phyloP scores from a whole-genome alignment of 2,113 vertebrate species.

The Mirza zaza region DNA sequence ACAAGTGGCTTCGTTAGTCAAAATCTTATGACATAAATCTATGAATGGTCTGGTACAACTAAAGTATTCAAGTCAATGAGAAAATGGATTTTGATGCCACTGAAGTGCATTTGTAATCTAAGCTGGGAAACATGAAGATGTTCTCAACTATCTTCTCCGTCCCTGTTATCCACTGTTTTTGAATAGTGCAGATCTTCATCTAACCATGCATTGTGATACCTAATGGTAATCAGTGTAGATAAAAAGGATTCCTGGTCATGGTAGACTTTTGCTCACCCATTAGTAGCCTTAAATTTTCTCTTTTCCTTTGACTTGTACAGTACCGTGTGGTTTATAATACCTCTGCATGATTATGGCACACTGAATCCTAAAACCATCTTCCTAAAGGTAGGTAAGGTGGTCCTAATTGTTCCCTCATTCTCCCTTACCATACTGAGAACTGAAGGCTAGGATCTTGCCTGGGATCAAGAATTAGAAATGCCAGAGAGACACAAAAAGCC shows the following conservation, averaged over 20 bases:
- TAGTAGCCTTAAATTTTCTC: neutral
- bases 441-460: neutral
- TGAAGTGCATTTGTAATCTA: neutral
- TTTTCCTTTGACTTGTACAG: neutral
- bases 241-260: neutral
- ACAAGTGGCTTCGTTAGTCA: neutral
- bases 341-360: neutral
- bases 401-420: neutral
- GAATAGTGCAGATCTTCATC: neutral
- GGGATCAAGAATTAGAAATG: neutral
- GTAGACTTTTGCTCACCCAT: too few species aligned
- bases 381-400: neutral
- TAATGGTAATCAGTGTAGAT: accelerated
- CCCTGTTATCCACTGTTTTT: neutral
- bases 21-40: neutral
- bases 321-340: neutral
- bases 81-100: neutral
- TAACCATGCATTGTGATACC: neutral
- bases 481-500: neutral
- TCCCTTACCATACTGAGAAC: neutral
- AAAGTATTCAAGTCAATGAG: neutral
- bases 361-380: neutral
- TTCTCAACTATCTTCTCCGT: neutral
- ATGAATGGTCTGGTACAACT: neutral
- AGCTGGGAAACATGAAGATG: neutral